A percentile compares a stretch with the other conserved stretches of the same genome.
Evolutionary conservation across 2,113 vertebrate species (phyloP).

Genomic region (Proteles cristata): DNA sequence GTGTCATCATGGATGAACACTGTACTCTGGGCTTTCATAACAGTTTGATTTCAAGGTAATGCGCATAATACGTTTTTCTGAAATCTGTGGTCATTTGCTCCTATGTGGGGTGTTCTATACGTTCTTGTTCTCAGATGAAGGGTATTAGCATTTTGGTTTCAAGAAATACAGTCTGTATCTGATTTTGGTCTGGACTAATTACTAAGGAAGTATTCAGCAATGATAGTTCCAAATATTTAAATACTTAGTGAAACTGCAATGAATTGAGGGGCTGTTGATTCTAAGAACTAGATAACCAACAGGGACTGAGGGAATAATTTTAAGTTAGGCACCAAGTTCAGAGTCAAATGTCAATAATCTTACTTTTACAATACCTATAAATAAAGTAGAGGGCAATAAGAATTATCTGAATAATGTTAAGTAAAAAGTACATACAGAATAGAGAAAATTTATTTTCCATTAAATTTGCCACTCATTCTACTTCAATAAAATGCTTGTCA

Average conservation of each 20-base stretch:
- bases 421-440: background rate
- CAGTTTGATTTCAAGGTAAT: conserved; percentile 4
- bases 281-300: background rate
- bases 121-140: conserved; percentile 27
- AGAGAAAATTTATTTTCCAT: background rate
- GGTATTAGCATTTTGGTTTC: background rate
- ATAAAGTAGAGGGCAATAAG: background rate
- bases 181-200: conserved; percentile 53
- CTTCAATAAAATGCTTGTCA: background rate
- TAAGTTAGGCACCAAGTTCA: background rate
- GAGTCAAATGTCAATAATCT: conserved; percentile 46
- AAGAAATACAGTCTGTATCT: conserved; percentile 60
- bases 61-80: background rate
- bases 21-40: background rate
- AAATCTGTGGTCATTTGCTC: background rate
- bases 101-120: background rate
- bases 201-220: conserved; percentile 28
- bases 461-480: conserved; percentile 30
- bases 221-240: conserved; percentile 48
- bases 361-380: background rate
- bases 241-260: conserved; percentile 19
- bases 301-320: conserved; percentile 5
- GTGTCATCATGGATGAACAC: background rate
- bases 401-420: background rate
- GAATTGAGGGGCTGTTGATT: conserved; percentile 49